A percentile compares a stretch with the other conserved stretches of the same genome.
Conservation (phyloP, 1,140 invertebrate species). For the Neodiprion virginianus region DNA sequence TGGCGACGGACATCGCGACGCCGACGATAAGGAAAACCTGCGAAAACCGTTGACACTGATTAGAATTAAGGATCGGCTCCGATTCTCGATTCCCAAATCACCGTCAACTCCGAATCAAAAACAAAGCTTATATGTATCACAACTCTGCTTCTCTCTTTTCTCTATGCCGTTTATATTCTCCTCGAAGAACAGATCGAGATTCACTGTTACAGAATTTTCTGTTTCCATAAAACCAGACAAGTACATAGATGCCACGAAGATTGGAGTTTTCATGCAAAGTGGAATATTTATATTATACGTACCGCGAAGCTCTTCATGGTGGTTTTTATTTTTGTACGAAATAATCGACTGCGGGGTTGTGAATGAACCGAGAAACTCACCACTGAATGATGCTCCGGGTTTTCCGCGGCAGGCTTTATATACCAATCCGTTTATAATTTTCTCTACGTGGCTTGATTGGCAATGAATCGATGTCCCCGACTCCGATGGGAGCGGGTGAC, state of each 20-base stretch:
- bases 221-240: too few relatives aligned
- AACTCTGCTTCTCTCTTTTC: background rate
- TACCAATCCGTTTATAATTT: conserved; percentile 27
- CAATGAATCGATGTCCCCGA: background rate
- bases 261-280: too few relatives aligned
- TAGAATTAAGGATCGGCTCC: too few relatives aligned
- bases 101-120: conserved; percentile 1
- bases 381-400: conserved; percentile 45
- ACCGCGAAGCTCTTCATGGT: conserved; percentile 52
- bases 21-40: conserved; percentile 40
- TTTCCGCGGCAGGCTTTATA: conserved; percentile 31
- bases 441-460: background rate
- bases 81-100: background rate
- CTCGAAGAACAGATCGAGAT: background rate
- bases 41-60: background rate
- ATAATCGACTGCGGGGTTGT: background rate
- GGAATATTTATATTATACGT: conserved; percentile 30
- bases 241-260: too few relatives aligned
- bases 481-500: background rate
- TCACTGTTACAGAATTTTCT: background rate
- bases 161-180: too few relatives aligned
- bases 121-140: background rate
- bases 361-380: conserved; percentile 19
- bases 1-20: conserved; percentile 39
- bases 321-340: conserved; percentile 19